A percentile compares a stretch with the other conserved stretches of the same genome.
phyloP scores from a whole-genome alignment of 2,113 vertebrate species.

The Glareola pratincola region DNA sequence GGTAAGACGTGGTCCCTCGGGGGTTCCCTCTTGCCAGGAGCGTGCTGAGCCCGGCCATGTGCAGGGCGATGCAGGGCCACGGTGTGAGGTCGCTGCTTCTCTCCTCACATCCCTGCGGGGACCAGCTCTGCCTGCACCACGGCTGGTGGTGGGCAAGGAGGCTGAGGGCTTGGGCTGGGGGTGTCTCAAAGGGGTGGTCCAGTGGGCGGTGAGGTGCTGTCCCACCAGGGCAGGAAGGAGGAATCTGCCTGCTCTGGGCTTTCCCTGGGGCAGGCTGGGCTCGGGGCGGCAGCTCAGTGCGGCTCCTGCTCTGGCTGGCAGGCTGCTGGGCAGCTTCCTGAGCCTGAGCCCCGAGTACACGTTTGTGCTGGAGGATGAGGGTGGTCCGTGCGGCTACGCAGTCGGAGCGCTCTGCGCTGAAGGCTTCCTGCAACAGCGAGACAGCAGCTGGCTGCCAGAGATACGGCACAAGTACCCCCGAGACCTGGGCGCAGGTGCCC shows the following conservation, averaged over 20 bases:
- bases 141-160: not conserved
- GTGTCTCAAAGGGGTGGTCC: not conserved
- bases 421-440: conserved; percentile 77
- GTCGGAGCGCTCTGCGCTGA: conserved; percentile 77
- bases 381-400: conserved; percentile 78
- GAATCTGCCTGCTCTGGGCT: not conserved
- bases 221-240: rapidly evolving
- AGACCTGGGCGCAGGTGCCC: not conserved
- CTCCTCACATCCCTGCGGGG: not conserved
- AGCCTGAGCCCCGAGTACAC: conserved; percentile 82
- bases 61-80: not conserved
- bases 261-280: not conserved
- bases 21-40: not conserved
- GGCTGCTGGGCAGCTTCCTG: conserved; percentile 82
- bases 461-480: conserved; percentile 58
- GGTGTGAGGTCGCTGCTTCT: not conserved
- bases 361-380: conserved; percentile 84
- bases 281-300: rapidly evolving
- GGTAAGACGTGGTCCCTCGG: conserved; percentile 43
- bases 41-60: rapidly evolving
- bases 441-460: conserved; percentile 80
- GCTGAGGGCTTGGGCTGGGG: not conserved
- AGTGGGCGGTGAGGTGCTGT: not conserved
- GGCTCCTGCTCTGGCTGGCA: not conserved
- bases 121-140: not conserved